These are phyloP conservation scores for Atta cephalotes DNA, from an alignment of 1,140 invertebrate species.

Conservation along the genomic window DNA sequence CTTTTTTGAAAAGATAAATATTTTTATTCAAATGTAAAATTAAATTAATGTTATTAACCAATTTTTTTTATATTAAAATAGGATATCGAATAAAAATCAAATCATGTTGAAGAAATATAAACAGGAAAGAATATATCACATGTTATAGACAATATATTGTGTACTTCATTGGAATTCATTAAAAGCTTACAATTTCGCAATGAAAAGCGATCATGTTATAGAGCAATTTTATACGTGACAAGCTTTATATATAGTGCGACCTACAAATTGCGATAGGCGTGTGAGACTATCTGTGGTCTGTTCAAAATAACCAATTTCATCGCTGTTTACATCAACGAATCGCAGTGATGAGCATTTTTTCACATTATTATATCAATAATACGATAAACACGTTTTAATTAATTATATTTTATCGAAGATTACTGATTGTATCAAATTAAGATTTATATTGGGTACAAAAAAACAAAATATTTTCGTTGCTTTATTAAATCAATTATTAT, in stretches of 20 bases:
- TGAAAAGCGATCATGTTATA: conserved; percentile 26
- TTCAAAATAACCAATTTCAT: conserved; percentile 17
- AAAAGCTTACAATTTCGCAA: conserved; percentile 35
- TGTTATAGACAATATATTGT: background rate
- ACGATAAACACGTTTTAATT: background rate
- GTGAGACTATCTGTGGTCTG: background rate
- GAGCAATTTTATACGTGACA: conserved; percentile 32
- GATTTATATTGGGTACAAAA: background rate
- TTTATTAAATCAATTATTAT: background rate
- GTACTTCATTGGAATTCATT: conserved; percentile 4
- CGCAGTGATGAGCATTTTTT: background rate
- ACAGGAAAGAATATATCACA: background rate
- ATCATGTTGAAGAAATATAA: background rate
- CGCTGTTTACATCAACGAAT: background rate
- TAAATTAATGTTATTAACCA: background rate
- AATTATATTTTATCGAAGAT: background rate
- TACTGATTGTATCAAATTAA: background rate
- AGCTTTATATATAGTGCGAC: conserved; percentile 36
- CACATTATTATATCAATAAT: background rate
- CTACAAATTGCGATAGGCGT: conserved; percentile 24
- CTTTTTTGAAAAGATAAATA: background rate
- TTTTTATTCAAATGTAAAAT: background rate
- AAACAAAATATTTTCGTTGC: background rate
- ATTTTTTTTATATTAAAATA: background rate
- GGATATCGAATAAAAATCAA: background rate